Conservation (phyloP, 2,888 invertebrate genomes). For the Troides aeacus region DNA sequence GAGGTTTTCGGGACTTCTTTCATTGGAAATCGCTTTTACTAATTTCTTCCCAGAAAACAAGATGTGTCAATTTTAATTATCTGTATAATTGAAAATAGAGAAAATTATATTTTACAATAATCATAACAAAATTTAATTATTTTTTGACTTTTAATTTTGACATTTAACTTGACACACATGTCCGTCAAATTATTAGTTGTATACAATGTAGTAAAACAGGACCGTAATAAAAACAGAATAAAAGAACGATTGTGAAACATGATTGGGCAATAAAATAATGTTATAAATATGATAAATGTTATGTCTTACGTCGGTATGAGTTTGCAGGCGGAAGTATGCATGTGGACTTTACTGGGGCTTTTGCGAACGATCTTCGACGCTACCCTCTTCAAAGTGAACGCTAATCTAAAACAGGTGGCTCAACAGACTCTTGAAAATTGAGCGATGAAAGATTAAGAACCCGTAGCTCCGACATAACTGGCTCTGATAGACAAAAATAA, state of each 20-base stretch:
- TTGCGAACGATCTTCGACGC: slow-evolving; percentile 76
- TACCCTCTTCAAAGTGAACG: slow-evolving; percentile 76
- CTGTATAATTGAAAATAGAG: background rate
- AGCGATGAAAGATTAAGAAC: slow-evolving; percentile 29
- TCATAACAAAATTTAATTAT: background rate
- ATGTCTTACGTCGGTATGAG: slow-evolving; percentile 71
- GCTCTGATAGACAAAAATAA: slow-evolving; percentile 1
- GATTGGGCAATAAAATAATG: background rate
- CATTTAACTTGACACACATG: background rate
- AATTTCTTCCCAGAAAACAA: background rate
- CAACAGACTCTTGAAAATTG: slow-evolving; percentile 13
- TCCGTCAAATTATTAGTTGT: background rate
- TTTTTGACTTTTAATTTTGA: background rate
- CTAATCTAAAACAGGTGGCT: slow-evolving; percentile 74
- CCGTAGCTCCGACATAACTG: slow-evolving; percentile 6
- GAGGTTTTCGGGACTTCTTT: background rate
- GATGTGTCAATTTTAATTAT: background rate
- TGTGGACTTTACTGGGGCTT: slow-evolving; percentile 76
- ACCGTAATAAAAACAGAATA: background rate
- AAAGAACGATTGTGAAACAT: background rate
- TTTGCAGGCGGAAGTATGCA: slow-evolving; percentile 73
- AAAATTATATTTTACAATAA: background rate
- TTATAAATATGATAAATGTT: slow-evolving; percentile 57
- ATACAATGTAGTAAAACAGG: background rate
- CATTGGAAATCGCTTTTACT: background rate